phyloP scores from a whole-genome alignment of 2,888 invertebrate genomes.

The Thymelicus lineola region DNA sequence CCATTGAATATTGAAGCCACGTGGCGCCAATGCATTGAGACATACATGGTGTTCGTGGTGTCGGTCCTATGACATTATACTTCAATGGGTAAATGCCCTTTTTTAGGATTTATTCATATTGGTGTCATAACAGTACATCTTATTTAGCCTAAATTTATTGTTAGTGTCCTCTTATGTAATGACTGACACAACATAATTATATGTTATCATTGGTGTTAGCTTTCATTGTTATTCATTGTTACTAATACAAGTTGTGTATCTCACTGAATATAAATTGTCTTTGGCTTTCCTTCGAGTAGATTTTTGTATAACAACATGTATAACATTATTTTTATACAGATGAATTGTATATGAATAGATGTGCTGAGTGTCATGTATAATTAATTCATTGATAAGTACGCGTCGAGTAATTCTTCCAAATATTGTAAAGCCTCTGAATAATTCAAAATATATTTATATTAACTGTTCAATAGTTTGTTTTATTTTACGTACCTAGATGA shows the following conservation, averaged over 20 bases:
- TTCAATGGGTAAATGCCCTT: no score
- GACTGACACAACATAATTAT: conserved; percentile 40
- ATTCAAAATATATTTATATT: conserved; percentile 86
- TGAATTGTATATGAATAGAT: conserved; percentile 50
- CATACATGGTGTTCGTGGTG: no score
- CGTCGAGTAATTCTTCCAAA: conserved; percentile 81
- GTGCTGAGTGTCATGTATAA: conserved; percentile 59
- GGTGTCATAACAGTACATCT: conserved; percentile 42
- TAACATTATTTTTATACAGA: conserved; percentile 64
- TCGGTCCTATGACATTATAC: no score
- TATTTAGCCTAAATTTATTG: conserved; percentile 51
- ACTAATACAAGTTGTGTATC: conserved; percentile 47
- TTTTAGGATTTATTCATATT: conserved; percentile 9
- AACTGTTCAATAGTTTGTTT: conserved; percentile 82
- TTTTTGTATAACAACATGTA: conserved; percentile 58
- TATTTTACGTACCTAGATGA: conserved; percentile 52
- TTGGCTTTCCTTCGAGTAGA: conserved; percentile 29
- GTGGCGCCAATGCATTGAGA: no score
- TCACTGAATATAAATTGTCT: conserved; percentile 39
- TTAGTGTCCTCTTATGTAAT: conserved; percentile 46
- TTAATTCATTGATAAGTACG: conserved; percentile 49
- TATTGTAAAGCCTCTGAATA: conserved; percentile 85
- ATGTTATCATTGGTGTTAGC: conserved; percentile 53
- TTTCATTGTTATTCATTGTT: conserved; percentile 54
- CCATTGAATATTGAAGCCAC: no score